phyloP scores from a whole-genome alignment of 2,113 vertebrate species.

The Stigmatopora argus region DNA sequence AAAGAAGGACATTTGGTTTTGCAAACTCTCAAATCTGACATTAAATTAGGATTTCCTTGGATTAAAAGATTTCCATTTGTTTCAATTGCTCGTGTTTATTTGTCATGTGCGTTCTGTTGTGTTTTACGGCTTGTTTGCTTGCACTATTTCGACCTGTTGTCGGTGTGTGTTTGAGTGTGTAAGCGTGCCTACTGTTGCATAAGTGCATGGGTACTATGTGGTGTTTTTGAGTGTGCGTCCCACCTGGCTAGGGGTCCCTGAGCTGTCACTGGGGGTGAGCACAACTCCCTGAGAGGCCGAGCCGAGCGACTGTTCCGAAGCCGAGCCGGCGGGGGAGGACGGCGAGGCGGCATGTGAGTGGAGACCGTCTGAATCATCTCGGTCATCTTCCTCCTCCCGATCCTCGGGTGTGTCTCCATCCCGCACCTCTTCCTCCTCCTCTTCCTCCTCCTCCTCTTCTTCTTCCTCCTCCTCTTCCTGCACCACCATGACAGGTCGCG shows the following conservation, averaged over 20 bases:
- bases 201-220: too few relatives aligned
- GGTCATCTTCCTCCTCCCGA: conserved; percentile 44
- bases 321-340: conserved; percentile 64
- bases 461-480: conserved; percentile 54
- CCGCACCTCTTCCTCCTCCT: neutral
- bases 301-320: conserved; percentile 73
- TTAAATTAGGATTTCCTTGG: too few relatives aligned
- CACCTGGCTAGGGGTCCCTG: conserved; percentile 81
- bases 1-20: too few relatives aligned
- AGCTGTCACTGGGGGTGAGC: conserved; percentile 72
- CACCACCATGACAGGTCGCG: conserved; percentile 46
- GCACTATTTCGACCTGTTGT: too few relatives aligned
- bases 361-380: conserved; percentile 65
- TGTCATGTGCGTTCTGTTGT: too few relatives aligned
- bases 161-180: too few relatives aligned
- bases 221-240: neutral
- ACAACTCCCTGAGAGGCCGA: conserved; percentile 82
- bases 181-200: too few relatives aligned
- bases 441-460: conserved; percentile 23
- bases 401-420: conserved; percentile 50
- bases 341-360: conserved; percentile 71
- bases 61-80: neutral
- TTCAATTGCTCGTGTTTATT: neutral
- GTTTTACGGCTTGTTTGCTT: too few relatives aligned
- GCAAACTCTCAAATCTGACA: too few relatives aligned